Percentiles rank a stretch among this genome's conserved stretches.
These are phyloP conservation scores for Malurus leucopterus DNA, from an alignment of 2,797 vertebrate species.

Conservation along the genomic window DNA sequence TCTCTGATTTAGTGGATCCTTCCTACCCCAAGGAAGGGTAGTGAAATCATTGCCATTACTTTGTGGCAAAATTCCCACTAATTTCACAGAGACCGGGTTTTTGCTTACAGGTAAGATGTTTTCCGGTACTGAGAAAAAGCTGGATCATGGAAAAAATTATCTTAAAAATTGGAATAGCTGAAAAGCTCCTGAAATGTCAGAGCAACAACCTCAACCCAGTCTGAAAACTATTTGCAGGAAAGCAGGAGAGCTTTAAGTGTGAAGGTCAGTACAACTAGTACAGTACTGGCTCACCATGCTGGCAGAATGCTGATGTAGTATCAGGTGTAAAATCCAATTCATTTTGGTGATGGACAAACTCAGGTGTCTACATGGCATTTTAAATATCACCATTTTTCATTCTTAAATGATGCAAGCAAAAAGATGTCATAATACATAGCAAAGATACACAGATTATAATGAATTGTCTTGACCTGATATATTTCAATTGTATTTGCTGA, in stretches of 20 bases:
- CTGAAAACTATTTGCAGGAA: neutral
- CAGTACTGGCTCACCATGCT: neutral
- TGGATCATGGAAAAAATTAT: neutral
- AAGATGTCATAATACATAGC: neutral
- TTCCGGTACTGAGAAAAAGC: neutral
- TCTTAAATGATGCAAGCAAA: neutral
- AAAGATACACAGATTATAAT: neutral
- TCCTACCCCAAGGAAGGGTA: neutral
- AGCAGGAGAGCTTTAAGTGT: neutral
- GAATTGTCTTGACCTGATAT: neutral
- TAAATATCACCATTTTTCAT: neutral
- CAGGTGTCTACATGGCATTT: neutral
- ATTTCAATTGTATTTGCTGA: neutral
- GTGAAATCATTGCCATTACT: neutral
- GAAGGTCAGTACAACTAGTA: neutral
- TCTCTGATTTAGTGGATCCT: neutral
- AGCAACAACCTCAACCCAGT: neutral
- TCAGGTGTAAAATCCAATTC: neutral
- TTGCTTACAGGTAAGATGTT: neutral
- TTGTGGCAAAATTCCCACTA: neutral
- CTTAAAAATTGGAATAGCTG: neutral
- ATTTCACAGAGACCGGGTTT: neutral
- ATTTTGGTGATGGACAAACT: neutral
- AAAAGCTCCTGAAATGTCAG: neutral
- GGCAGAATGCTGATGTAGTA: neutral